phyloP scores from a whole-genome alignment of 2,797 vertebrate genomes.

The Sarcoramphus papa region DNA sequence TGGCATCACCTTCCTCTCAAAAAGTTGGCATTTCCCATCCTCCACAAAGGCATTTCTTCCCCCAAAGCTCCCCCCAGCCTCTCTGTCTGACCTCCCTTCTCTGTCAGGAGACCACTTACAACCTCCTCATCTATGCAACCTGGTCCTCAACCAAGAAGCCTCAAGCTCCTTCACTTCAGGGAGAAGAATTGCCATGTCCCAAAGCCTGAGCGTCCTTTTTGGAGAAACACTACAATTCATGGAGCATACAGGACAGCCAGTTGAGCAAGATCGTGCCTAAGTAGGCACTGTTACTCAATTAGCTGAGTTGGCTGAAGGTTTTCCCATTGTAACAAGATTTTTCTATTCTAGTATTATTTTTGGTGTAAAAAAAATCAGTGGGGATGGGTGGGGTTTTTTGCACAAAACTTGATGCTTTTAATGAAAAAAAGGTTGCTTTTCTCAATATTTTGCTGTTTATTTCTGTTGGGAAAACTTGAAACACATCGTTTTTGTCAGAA shows the following conservation, averaged over 20 bases:
- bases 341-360: constrained; percentile 56
- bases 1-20: background rate
- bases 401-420: background rate
- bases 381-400: background rate
- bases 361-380: background rate
- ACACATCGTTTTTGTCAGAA: constrained; percentile 21
- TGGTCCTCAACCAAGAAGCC: background rate
- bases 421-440: constrained; percentile 46
- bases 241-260: background rate
- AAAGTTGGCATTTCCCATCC: background rate
- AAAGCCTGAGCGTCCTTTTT: background rate
- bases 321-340: constrained; percentile 37
- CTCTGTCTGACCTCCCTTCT: background rate
- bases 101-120: background rate
- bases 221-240: background rate
- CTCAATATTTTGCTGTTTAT: constrained; percentile 37
- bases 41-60: background rate
- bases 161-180: background rate
- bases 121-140: background rate
- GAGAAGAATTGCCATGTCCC: background rate
- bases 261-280: background rate
- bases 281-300: constrained; percentile 10
- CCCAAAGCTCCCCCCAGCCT: background rate
- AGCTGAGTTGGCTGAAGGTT: constrained; percentile 25
- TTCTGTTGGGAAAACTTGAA: constrained; percentile 56